These are phyloP conservation scores for Porites australiensis DNA, from an alignment of 64 coral and sea anemone species.

Conservation along the genomic window DNA sequence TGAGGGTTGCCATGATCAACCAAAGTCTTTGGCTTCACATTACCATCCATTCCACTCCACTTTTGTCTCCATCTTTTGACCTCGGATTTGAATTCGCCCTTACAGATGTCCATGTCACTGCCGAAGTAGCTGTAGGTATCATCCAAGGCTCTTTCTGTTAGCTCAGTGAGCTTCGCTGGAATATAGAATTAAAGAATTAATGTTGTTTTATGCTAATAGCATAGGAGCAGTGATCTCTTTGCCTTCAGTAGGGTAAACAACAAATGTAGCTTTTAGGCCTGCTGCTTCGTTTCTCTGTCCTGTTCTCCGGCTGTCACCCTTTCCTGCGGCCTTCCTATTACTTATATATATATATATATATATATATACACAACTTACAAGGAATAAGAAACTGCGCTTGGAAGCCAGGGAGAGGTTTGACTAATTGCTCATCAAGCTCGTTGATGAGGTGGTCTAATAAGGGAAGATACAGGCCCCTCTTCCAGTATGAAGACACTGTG, in stretches of 20 bases:
- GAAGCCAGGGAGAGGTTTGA: conserved; percentile 1
- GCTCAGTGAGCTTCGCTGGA: background rate
- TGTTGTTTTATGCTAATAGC: background rate
- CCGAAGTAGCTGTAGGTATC: background rate
- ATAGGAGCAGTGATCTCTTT: no score
- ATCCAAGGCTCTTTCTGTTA: background rate
- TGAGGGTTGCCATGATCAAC: background rate
- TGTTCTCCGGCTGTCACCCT: no score
- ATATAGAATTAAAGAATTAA: background rate
- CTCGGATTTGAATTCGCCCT: conserved; percentile 8
- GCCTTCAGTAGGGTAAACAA: no score
- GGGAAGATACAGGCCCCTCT: conserved; percentile 1
- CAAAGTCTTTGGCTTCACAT: background rate
- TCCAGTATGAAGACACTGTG: background rate
- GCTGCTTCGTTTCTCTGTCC: no score
- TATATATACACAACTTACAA: conserved; percentile 16
- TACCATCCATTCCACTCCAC: conserved; percentile 3
- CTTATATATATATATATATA: conserved; percentile 26
- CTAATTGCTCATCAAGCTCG: conserved; percentile 1
- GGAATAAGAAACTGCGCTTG: conserved; percentile 11
- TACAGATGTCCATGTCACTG: background rate
- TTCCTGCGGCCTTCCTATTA: no score
- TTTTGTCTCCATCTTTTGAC: conserved; percentile 34
- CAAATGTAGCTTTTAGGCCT: no score
- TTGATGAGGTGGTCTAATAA: background rate